Base-by-base conservation (phyloP, 2,888 invertebrate genomes). In the Hirudinaria manillensis region DNA sequence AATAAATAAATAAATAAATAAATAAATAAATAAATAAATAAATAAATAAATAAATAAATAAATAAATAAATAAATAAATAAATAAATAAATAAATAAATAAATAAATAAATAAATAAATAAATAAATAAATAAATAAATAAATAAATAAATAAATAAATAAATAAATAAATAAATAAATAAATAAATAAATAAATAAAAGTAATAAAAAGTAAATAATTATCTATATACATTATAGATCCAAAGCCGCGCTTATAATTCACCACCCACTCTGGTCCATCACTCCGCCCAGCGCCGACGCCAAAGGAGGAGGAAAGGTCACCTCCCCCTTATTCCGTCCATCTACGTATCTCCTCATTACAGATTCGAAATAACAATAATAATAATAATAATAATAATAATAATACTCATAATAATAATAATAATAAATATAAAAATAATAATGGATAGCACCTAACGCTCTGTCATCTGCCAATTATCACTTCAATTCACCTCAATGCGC, bases 1-100 rank as follows among this genome's bases (percentile, higher is more conserved):
- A 19, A 71, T 70, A 68, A 51, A 73, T 70, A 68, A 51, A 73
- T 70, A 68, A 51, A 73, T 70, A 68, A 51, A 73, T 72, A 51
- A 32, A 72, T 51, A 19, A 34, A 53, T 29, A 36, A 38, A 56
- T 53, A 34, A 38, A 74, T 72, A 7, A n/a, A 72, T 27, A 27
- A 21, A 56, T 34, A 24, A 32, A 53, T 61, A n/a, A 61, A 24
- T 53, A 19, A 53, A 53, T 53, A 19, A 53, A 53, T 53, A 19
- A 53, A 53, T 21, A 19, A 53, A 53, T 21, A 19, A 53, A 53
- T 21, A 19, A 53, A 53, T 21, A 19, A 53, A 53, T 21, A 19
- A 53, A 53, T 21, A 19, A 53, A 53, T 53, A 19, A 53, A 53
- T 53, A 19, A 53, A 53, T 53, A 19, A 53, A 66, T n/a, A 27